phyloP scores from a whole-genome alignment of 1,140 invertebrate genomes.

The Scaptomyza pallida region DNA sequence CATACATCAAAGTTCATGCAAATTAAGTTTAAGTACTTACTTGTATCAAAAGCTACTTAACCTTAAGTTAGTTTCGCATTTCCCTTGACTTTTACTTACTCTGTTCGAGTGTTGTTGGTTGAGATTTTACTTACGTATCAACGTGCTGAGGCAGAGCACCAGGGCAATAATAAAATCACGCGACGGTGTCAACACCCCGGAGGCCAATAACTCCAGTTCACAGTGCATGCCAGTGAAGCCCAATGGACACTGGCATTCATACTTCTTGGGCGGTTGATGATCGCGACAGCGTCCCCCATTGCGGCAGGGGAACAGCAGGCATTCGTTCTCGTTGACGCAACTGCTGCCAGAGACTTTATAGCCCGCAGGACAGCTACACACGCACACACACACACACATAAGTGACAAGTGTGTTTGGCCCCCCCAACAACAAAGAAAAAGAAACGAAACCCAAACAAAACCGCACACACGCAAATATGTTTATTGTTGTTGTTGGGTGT shows the following conservation, averaged over 20 bases:
- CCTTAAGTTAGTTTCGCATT: conserved; percentile 4
- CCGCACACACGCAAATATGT: no score
- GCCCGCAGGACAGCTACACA: conserved; percentile 89
- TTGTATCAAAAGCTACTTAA: conserved; percentile 36
- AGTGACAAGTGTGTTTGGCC: no score
- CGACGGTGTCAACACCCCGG: conserved; percentile 91
- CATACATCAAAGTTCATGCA: conserved; percentile 17
- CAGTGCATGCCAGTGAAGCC: conserved; percentile 92
- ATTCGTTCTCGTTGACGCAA: conserved; percentile 92
- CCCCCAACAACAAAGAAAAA: background rate
- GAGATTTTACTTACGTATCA: conserved; percentile 90
- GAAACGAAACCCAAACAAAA: no score
- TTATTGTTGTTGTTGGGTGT: conserved; percentile 22
- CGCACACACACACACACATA: conserved; percentile 28
- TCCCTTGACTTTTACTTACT: background rate
- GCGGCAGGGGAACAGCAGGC: conserved; percentile 87
- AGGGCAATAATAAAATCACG: conserved; percentile 93
- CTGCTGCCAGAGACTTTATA: conserved; percentile 86
- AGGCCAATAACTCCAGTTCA: conserved; percentile 89
- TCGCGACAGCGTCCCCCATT: conserved; percentile 90
- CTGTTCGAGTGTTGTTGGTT: no score
- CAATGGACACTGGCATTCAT: conserved; percentile 90
- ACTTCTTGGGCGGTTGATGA: conserved; percentile 88
- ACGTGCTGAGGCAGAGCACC: conserved; percentile 89
- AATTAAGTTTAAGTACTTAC: conserved; percentile 16